Base-by-base conservation (phyloP, 2,797 vertebrate species). In the Pantherophis vulpinus region DNA sequence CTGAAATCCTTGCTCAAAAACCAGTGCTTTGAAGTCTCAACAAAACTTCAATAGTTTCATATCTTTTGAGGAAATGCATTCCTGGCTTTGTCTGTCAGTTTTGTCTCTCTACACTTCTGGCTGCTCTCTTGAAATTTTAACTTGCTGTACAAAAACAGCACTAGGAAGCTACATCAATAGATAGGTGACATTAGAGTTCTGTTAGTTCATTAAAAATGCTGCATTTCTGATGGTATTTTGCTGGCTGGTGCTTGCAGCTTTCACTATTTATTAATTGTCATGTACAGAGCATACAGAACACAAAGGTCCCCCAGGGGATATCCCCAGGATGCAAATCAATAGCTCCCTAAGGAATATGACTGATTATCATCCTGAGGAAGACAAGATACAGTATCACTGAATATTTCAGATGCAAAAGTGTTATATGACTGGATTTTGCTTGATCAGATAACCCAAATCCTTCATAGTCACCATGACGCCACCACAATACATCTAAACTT, bases 401-500 rank as follows among this genome's bases (percentile, higher is more conserved):
- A 89, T 60, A 70, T 25, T 55, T 90, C 4, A 93, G 56, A 92
- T 94, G 3, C 90, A 79, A 91, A 42, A 47, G 27, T 90, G 79
- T 83, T 95, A 86, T 88, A 54, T 92, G 66, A 90, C 32, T 90
- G 93, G 10, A 4, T 61, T 92, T 89, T 5, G 32, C 14, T 59
- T 51, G 58, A 91, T 66, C 93, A 94, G 14, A 88, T 23, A 89
- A 87, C 13, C 59, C 89, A 3, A 91, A 94, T 94, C 61, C 12
- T 96, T 94, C 87, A 4, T 56, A 0, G 74, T 89, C 94, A 93
- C 90, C 90, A 91, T 90, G 90, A 91, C 25, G 87, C 94, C 61
- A 91, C 90, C 79, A 91, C 60, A 93, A 74, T 93, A 14, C 54
- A 66, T 89, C 95, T 94, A 91, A 83, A 87, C 47, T 79, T 94